Percentiles rank a stretch among this genome's conserved stretches.
Conservation (phyloP, 2,113 vertebrate species). For the Sciurus niger region DNA sequence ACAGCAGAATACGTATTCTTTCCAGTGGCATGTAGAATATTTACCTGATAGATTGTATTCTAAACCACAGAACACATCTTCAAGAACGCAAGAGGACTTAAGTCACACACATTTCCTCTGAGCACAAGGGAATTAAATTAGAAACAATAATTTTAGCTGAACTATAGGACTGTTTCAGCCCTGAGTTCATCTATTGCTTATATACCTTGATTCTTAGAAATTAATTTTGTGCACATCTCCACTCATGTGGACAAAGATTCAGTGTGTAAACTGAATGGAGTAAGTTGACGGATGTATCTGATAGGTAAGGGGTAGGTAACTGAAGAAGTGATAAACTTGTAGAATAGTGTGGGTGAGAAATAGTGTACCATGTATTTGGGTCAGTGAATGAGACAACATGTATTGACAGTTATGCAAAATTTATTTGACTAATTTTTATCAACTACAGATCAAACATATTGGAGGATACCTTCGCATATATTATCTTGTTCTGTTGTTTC, state of each 20-base stretch:
- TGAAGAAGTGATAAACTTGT: background rate
- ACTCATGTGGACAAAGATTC: background rate
- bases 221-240: background rate
- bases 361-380: background rate
- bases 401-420: background rate
- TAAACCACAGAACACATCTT: background rate
- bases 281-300: background rate
- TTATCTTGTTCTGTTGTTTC: background rate
- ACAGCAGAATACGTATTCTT: background rate
- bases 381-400: background rate
- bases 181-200: background rate
- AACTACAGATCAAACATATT: background rate
- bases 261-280: background rate
- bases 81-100: background rate
- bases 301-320: background rate
- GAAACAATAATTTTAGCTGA: background rate
- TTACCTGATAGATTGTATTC: background rate
- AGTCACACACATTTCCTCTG: background rate
- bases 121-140: background rate
- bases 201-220: background rate
- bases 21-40: background rate
- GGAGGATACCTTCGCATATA: background rate
- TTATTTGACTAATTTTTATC: conserved; percentile 44
- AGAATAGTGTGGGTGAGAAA: background rate
- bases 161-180: background rate